These are phyloP conservation scores for Nyctibius grandis DNA, from an alignment of 2,797 vertebrate species.

Conservation along the genomic window DNA sequence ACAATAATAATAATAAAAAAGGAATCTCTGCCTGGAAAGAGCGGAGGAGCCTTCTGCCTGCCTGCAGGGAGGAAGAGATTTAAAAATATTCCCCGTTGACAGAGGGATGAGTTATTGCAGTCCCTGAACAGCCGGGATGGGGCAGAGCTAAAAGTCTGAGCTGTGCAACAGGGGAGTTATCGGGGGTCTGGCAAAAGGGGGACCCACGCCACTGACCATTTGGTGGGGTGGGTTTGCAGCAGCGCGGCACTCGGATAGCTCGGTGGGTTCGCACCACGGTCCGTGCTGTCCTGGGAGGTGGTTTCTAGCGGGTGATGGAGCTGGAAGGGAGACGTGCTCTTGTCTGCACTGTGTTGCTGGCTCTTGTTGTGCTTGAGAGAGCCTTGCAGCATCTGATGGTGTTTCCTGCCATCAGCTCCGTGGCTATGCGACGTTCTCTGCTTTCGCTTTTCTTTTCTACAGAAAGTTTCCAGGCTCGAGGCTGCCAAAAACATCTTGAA, in stretches of 20 bases:
- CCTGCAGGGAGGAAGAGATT: not conserved
- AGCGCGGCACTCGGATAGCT: not conserved
- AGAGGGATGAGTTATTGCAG: not conserved
- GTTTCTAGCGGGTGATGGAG: not conserved
- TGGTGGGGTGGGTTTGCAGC: not conserved
- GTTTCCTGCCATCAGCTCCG: not conserved
- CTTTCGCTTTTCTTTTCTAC: not conserved
- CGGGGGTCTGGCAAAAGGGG: not conserved
- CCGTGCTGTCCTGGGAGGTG: fast-evolving
- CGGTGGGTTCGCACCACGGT: fast-evolving
- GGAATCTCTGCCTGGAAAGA: not conserved
- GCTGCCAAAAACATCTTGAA: not conserved
- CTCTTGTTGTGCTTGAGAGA: not conserved
- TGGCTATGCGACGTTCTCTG: not conserved
- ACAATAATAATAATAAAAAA: not conserved
- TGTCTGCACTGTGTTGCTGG: not conserved
- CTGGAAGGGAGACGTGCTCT: not conserved
- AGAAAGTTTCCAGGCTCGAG: not conserved
- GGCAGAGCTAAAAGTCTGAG: not conserved
- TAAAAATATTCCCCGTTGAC: constrained; percentile 20
- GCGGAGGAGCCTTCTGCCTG: not conserved
- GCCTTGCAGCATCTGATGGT: not conserved
- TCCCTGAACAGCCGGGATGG: not conserved
- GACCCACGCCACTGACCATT: not conserved
- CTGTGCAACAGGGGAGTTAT: fast-evolving